Percentiles rank a stretch among this genome's conserved stretches.
phyloP scores from a whole-genome alignment of 2,888 invertebrate genomes.

The Oligia latruncula region DNA sequence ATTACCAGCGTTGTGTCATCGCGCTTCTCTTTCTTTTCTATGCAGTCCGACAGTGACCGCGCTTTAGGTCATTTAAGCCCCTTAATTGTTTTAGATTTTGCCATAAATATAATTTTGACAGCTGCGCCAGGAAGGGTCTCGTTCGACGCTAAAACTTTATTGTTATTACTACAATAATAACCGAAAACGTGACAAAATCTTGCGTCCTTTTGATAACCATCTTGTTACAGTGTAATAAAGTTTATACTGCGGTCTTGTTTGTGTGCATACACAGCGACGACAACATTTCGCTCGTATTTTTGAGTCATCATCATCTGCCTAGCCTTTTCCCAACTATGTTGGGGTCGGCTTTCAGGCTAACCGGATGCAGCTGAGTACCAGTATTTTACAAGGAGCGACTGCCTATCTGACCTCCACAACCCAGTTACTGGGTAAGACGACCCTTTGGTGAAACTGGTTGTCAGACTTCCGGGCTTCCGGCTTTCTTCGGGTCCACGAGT shows the following conservation, averaged over 20 bases:
- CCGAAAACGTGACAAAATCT: conserved; percentile 14
- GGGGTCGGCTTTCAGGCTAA: neutral
- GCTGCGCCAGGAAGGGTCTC: conserved; percentile 8
- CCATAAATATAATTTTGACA: conserved; percentile 3
- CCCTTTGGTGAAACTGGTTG: too few relatives aligned
- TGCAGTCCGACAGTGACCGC: too few relatives aligned
- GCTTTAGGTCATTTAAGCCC: too few relatives aligned
- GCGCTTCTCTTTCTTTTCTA: too few relatives aligned
- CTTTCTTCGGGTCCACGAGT: neutral
- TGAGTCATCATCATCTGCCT: neutral
- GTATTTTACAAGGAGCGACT: neutral
- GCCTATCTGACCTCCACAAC: too few relatives aligned
- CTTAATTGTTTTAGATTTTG: neutral
- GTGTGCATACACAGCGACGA: neutral
- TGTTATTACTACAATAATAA: neutral
- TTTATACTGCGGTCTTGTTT: neutral
- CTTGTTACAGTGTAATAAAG: conserved; percentile 2
- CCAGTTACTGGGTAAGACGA: too few relatives aligned
- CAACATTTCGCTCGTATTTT: neutral
- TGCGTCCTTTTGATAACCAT: conserved; percentile 19
- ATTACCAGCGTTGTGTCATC: too few relatives aligned
- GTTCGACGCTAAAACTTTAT: conserved; percentile 14
- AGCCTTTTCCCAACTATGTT: neutral
- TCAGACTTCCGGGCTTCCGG: too few relatives aligned
- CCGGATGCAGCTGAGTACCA: neutral